Base-by-base conservation (phyloP, 2,888 invertebrate genomes). In the Megalurothrips usitatus region DNA sequence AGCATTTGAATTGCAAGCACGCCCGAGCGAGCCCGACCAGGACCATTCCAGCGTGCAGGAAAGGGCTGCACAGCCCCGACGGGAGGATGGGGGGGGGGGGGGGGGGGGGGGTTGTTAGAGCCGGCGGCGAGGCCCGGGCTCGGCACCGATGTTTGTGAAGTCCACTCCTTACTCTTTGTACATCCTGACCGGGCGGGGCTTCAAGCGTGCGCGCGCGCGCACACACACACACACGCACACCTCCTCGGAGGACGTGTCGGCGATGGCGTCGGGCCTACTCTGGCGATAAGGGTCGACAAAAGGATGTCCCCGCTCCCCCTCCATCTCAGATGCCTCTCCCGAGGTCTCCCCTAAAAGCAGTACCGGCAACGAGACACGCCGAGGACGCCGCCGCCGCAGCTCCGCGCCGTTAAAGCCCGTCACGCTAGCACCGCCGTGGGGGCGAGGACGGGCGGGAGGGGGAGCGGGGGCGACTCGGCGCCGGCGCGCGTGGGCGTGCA, bases 1-100 rank as follows among this genome's bases (percentile, higher is more conserved):
- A 19, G 58, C 14, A 58, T 58, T 58, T 58, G 58, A 58, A 58
- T 58, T 58, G 58, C 58, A 58, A 58, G 58, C 58, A 58, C 58
- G 19, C 58, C 17, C 58, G 14, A 6, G 34, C 58, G 14, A 17
- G 34, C 34, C 2, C 3, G 3, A 43, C 34, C 34, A 43, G 34
- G 34, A 43, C 34, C 34, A 43, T 43, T 43, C 34, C 34, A 4
- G 34, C 34, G 34, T 43, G 34, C 34, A 43, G 34, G 34, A 43
- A 43, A 43, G 34, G 34, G 34, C 19, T 17, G 58, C 14, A 17
- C 58, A 58, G 6, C 58, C 58, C 58, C 14, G 52, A 58, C 14
- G 58, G 19, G 58, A 19, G 14, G 52, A 12, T 12, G 34, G 34
- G 34, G 34, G 34, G 34, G 34, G 34, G 34, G 34, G 52, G 14